Evolutionary conservation across 2,888 invertebrate genomes (phyloP).

Genomic region (Calameuta filiformis): DNA sequence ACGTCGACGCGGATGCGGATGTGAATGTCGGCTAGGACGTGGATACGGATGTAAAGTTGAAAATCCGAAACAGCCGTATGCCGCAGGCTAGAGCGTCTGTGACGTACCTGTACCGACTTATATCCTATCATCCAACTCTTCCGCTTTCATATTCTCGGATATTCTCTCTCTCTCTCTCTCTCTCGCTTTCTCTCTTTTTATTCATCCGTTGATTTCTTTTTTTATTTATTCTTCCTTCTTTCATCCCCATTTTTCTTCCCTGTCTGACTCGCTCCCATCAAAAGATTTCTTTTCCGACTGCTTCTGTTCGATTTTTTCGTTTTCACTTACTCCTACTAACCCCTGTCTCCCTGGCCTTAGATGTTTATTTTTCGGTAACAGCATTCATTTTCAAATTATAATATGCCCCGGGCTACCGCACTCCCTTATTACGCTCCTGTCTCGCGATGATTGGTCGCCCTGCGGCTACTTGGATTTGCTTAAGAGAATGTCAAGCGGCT

Average conservation of each 20-base stretch:
- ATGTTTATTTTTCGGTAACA: not conserved
- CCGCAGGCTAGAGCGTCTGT: constrained; percentile 25
- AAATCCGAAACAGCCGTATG: constrained; percentile 29
- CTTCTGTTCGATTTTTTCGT: not conserved
- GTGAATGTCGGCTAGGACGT: not conserved
- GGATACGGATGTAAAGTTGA: constrained; percentile 16
- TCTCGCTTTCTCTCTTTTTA: no score
- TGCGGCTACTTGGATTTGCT: not conserved
- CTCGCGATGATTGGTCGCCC: constrained; percentile 1
- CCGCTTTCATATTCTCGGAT: not conserved
- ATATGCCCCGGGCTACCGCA: not conserved
- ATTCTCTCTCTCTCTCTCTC: not conserved
- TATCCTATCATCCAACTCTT: constrained; percentile 6
- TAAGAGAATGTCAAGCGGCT: not conserved
- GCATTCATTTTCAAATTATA: not conserved
- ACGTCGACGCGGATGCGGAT: not conserved
- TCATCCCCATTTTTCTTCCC: constrained; percentile 9
- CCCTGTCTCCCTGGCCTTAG: not conserved
- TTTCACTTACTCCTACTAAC: not conserved
- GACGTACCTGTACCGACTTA: constrained; percentile 25
- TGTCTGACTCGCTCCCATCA: constrained; percentile 6
- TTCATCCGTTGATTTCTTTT: no score
- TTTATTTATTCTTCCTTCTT: not conserved
- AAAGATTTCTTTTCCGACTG: not conserved
- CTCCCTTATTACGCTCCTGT: not conserved